A percentile compares a stretch with the other conserved stretches of the same genome.
Conservation (phyloP, 2,888 invertebrate genomes). For the Flexamia atlantica region DNA sequence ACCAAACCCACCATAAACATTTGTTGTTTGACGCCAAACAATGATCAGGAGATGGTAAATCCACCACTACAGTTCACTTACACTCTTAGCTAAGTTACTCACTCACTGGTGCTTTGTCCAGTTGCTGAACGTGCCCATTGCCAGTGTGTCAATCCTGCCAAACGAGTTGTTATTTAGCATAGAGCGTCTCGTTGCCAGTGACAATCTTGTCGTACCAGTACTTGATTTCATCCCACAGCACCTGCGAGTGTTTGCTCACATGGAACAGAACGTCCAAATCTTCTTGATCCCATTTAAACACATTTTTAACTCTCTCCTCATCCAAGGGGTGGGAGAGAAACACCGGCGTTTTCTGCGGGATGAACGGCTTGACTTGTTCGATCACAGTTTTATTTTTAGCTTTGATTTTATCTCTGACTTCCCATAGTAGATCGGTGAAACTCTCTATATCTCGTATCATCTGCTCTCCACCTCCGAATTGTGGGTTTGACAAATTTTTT, state of each 20-base stretch:
- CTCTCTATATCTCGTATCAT: constrained; percentile 35
- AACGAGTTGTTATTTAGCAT: not conserved
- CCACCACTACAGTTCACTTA: too few relatives aligned
- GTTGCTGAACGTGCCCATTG: too few relatives aligned
- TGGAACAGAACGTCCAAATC: constrained; percentile 41
- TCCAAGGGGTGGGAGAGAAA: constrained; percentile 42
- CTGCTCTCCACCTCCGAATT: constrained; percentile 13
- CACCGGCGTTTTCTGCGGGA: constrained; percentile 31
- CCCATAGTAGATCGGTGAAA: constrained; percentile 36
- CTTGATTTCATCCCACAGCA: constrained; percentile 41
- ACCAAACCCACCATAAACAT: too few relatives aligned
- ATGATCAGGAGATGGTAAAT: too few relatives aligned
- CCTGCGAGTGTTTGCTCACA: constrained; percentile 38
- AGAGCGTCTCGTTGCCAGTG: constrained; percentile 34
- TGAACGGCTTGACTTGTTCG: constrained; percentile 35
- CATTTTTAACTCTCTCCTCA: constrained; percentile 34
- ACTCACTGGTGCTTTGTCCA: too few relatives aligned
- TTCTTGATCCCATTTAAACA: constrained; percentile 44
- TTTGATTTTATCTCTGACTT: constrained; percentile 33
- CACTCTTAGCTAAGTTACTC: too few relatives aligned
- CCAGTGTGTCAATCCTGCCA: too few relatives aligned
- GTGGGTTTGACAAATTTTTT: constrained; percentile 26
- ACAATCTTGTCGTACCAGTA: constrained; percentile 43
- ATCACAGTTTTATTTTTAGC: constrained; percentile 43
- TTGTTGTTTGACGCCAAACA: too few relatives aligned